Conservation (phyloP, 2,888 invertebrate genomes). For the Eudemis profundana region DNA sequence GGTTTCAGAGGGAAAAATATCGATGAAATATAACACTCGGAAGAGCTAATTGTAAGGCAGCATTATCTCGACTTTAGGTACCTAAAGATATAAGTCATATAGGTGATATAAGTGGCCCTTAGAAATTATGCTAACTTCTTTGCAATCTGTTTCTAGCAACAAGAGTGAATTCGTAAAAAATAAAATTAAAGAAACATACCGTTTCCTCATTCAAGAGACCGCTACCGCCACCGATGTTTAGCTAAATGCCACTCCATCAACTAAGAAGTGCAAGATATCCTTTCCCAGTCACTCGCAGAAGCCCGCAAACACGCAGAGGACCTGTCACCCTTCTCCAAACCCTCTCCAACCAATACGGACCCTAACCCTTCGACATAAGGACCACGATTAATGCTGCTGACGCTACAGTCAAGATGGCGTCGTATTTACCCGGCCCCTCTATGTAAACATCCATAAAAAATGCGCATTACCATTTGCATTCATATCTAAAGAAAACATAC, state of each 20-base stretch:
- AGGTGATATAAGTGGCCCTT: too few species aligned
- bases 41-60: too few species aligned
- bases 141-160: not conserved
- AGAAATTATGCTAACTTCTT: not conserved
- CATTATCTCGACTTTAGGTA: too few species aligned
- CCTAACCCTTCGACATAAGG: constrained; percentile 7
- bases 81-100: not conserved
- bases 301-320: constrained; percentile 13
- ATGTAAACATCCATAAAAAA: constrained; percentile 85
- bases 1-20: too few species aligned
- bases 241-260: constrained; percentile 19
- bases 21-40: too few species aligned
- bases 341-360: not conserved
- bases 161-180: not conserved
- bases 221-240: constrained; percentile 14
- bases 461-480: constrained; percentile 85
- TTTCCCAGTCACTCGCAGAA: constrained; percentile 34
- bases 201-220: not conserved
- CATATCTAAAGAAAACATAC: constrained; percentile 85
- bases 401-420: constrained; percentile 83
- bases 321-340: not conserved
- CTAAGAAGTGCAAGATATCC: constrained; percentile 48
- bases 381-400: constrained; percentile 68
- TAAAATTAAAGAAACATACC: not conserved
- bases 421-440: constrained; percentile 75